Conservation (phyloP, 2,888 invertebrate species). For the Sipha maydis region DNA sequence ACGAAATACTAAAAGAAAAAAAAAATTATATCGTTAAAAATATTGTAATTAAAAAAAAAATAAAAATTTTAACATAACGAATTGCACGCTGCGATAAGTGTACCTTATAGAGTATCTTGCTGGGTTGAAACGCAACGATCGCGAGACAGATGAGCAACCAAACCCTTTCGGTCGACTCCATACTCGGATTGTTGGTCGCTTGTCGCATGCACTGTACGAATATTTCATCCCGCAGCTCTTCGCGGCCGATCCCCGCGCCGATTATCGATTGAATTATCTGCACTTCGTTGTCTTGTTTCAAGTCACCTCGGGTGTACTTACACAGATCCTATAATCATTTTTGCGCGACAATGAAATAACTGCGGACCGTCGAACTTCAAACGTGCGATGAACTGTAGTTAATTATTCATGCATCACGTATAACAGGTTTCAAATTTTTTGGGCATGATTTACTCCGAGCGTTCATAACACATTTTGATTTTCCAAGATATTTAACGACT, state of each 20-base stretch:
- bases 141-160: slow-evolving; percentile 91
- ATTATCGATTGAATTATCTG: slow-evolving; percentile 86
- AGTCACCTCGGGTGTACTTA: slow-evolving; percentile 88
- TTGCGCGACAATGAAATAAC: too few species aligned
- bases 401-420: too few species aligned
- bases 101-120: slow-evolving; percentile 80
- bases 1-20: slow-evolving; percentile 74
- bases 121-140: slow-evolving; percentile 92
- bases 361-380: too few species aligned
- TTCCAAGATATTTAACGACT: too few species aligned
- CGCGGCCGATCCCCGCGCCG: slow-evolving; percentile 87
- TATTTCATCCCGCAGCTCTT: slow-evolving; percentile 92
- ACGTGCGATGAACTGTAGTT: too few species aligned
- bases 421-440: too few species aligned
- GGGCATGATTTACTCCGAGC: too few species aligned
- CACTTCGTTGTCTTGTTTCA: slow-evolving; percentile 84
- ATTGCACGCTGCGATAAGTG: not conserved
- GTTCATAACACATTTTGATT: too few species aligned
- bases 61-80: not conserved
- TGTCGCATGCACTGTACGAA: slow-evolving; percentile 89
- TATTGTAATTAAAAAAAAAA: not conserved
- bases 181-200: slow-evolving; percentile 87
- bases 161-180: slow-evolving; percentile 84
- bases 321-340: slow-evolving; percentile 78
- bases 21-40: too few species aligned